Conservation (phyloP, 2,888 invertebrate genomes). For the Pachycephus smyrnensis region DNA sequence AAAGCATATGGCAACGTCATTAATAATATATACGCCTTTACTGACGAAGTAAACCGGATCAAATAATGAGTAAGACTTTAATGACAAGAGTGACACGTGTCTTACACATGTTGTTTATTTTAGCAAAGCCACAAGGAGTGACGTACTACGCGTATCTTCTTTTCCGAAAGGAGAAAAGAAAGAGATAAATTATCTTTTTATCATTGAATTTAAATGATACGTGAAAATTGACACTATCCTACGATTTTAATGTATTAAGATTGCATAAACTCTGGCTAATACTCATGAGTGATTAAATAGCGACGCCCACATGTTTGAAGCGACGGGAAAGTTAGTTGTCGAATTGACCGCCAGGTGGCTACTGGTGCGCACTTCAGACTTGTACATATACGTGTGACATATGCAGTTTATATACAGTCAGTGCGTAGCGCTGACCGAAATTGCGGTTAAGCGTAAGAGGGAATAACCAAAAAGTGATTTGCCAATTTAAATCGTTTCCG, state of each 20-base stretch:
- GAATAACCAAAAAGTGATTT: constrained; percentile 40
- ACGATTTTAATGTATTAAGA: neutral
- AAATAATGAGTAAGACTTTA: neutral
- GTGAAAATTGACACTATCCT: neutral
- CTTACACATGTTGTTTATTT: neutral
- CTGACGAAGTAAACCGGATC: neutral
- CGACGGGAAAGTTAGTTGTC: neutral
- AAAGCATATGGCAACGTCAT: neutral
- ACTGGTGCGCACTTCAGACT: neutral
- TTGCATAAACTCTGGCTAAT: neutral
- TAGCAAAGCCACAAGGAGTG: neutral
- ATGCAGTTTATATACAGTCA: neutral
- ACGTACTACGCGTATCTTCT: neutral
- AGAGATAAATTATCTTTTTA: neutral
- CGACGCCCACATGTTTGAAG: neutral
- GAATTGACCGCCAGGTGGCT: neutral
- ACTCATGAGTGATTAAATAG: neutral
- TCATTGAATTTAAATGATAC: neutral
- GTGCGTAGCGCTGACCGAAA: neutral
- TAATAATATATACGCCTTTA: neutral
- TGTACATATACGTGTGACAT: neutral
- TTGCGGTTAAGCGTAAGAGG: neutral
- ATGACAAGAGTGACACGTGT: neutral
- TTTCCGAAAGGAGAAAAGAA: neutral
- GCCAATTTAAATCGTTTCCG: constrained; percentile 43